phyloP scores from a whole-genome alignment of 2,888 invertebrate genomes.

The Adineta ricciae region DNA sequence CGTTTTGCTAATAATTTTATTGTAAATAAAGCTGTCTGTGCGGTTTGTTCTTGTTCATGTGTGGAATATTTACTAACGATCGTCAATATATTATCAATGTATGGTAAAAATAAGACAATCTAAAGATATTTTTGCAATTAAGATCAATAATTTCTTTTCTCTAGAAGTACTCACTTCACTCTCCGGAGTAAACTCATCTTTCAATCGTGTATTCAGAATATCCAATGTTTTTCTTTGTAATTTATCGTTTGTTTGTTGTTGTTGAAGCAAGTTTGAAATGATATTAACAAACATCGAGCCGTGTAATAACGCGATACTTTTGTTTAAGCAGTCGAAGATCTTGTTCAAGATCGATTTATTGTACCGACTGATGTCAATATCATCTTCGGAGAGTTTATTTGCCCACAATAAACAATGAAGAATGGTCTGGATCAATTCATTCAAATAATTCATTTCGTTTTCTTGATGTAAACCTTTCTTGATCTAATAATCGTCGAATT shows the following conservation, averaged over 20 bases:
- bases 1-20: slow-evolving; percentile 70
- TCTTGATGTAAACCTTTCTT: background rate
- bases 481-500: too few species aligned
- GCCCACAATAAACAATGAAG: slow-evolving; percentile 10
- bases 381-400: slow-evolving; percentile 7
- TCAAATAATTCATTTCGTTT: background rate
- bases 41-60: slow-evolving; percentile 60
- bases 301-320: slow-evolving; percentile 4
- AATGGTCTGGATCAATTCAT: background rate
- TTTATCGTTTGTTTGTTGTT: slow-evolving; percentile 16
- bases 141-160: slow-evolving; percentile 54
- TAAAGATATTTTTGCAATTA: background rate
- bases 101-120: background rate
- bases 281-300: slow-evolving; percentile 19
- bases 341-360: background rate
- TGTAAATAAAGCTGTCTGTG: slow-evolving; percentile 71
- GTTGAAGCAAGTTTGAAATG: background rate
- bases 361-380: background rate
- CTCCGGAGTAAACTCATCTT: background rate
- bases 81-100: background rate
- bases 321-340: background rate
- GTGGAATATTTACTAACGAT: slow-evolving; percentile 46
- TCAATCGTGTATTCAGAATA: background rate
- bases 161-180: slow-evolving; percentile 53
- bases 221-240: slow-evolving; percentile 3